Evolutionary conservation across 1,140 invertebrate species (phyloP).

Genomic region (Copidosoma floridanum): DNA sequence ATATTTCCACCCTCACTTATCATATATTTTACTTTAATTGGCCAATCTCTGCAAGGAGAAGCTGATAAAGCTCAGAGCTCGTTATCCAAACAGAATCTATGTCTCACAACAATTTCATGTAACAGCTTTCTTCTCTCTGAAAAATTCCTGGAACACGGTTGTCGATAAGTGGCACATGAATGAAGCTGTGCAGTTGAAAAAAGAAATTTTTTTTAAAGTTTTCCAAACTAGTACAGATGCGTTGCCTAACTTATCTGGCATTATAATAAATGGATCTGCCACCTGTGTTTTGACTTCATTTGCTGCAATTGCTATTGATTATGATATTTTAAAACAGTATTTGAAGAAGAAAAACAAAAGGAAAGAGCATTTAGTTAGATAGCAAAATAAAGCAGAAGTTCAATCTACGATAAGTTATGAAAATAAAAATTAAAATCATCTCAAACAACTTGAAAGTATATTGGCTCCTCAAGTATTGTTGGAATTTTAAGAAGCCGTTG

Average conservation of each 20-base stretch:
- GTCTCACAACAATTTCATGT: conserved; percentile 45
- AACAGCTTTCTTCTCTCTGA: conserved; percentile 36
- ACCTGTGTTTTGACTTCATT: conserved; percentile 31
- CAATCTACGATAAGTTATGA: too few relatives aligned
- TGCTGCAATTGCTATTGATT: conserved; percentile 1
- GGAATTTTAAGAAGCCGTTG: neutral
- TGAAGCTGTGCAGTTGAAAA: conserved; percentile 28
- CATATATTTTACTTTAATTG: conserved; percentile 33
- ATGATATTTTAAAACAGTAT: conserved; percentile 11
- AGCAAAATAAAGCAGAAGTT: too few relatives aligned
- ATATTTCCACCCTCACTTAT: conserved; percentile 39
- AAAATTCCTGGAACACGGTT: too few relatives aligned
- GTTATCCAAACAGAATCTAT: conserved; percentile 43
- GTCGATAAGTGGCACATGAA: neutral
- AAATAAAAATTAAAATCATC: neutral
- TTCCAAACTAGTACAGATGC: conserved; percentile 25
- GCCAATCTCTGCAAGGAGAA: conserved; percentile 38
- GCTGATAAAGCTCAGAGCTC: conserved; percentile 36
- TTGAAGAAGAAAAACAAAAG: too few relatives aligned
- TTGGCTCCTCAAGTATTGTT: neutral
- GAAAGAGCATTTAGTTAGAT: too few relatives aligned
- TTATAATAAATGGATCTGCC: conserved; percentile 35
- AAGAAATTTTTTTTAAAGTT: conserved; percentile 27
- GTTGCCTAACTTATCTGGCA: conserved; percentile 9
- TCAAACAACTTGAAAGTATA: neutral